A percentile compares a stretch with the other conserved stretches of the same genome.
These are phyloP conservation scores for Macroteleia sp. DNA, from an alignment of 2,888 invertebrate genomes.

Conservation along the genomic window DNA sequence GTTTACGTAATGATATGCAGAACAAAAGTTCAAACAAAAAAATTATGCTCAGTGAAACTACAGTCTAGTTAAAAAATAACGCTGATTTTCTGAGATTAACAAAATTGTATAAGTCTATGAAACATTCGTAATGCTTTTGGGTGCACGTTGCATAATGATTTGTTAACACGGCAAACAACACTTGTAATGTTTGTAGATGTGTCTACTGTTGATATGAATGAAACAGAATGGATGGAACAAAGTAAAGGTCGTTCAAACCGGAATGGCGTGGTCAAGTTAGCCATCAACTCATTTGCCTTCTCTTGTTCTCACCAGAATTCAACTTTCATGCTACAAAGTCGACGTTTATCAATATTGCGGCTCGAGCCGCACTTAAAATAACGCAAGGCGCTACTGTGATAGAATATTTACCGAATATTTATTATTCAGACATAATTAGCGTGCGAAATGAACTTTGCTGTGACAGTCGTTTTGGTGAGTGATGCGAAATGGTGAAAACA, in stretches of 20 bases:
- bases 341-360: constrained; percentile 40
- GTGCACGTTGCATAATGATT: constrained; percentile 28
- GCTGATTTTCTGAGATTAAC: too few species aligned
- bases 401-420: constrained; percentile 32
- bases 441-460: constrained; percentile 13
- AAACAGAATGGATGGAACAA: constrained; percentile 44
- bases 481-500: constrained; percentile 3
- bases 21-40: too few species aligned
- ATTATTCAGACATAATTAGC: constrained; percentile 39
- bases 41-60: too few species aligned
- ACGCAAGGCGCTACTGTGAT: constrained; percentile 31
- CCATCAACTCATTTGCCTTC: constrained; percentile 78
- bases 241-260: constrained; percentile 68
- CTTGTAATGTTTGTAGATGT: constrained; percentile 40
- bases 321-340: constrained; percentile 38
- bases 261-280: constrained; percentile 72
- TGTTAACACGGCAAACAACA: constrained; percentile 33
- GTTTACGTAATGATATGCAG: too few species aligned
- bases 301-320: constrained; percentile 70
- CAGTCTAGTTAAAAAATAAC: too few species aligned
- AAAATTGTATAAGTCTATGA: not conserved
- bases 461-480: constrained; percentile 6
- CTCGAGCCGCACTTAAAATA: constrained; percentile 30
- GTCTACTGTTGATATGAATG: constrained; percentile 48
- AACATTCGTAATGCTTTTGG: constrained; percentile 12